These are phyloP conservation scores for Atherix ibis DNA, from an alignment of 2,888 invertebrate species.

Conservation along the genomic window DNA sequence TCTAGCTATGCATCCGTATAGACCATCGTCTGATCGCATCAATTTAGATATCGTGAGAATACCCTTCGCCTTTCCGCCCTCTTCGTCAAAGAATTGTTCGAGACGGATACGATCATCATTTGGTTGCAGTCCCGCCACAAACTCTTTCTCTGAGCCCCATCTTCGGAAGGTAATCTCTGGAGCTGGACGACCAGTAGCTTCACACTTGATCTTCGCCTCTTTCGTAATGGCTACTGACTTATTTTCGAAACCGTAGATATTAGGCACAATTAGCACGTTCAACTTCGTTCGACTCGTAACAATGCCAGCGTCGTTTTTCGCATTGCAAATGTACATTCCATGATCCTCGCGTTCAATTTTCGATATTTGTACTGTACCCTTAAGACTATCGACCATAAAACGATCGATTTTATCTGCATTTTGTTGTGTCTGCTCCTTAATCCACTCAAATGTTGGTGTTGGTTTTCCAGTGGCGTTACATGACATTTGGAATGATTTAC, in stretches of 20 bases:
- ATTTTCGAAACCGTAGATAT: conserved; percentile 62
- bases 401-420: conserved; percentile 52
- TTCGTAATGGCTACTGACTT: conserved; percentile 46
- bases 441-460: conserved; percentile 69
- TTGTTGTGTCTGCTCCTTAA: conserved; percentile 53
- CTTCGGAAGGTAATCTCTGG: conserved; percentile 69
- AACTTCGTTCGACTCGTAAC: conserved; percentile 52
- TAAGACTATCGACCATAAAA: conserved; percentile 46
- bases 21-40: conserved; percentile 62
- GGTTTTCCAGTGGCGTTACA: conserved; percentile 77
- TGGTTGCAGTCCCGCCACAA: conserved; percentile 43
- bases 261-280: conserved; percentile 61
- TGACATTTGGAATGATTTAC: conserved; percentile 54
- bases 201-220: conserved; percentile 54
- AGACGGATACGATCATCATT: conserved; percentile 52
- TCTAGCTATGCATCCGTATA: conserved; percentile 73
- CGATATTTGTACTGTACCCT: conserved; percentile 56
- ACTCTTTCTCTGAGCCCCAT: conserved; percentile 47
- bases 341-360: conserved; percentile 62
- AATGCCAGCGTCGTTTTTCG: conserved; percentile 61
- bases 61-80: conserved; percentile 44
- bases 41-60: conserved; percentile 50
- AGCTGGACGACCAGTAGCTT: conserved; percentile 64
- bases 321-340: conserved; percentile 65
- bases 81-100: conserved; percentile 37